Conservation (phyloP, 2,797 vertebrate species). For the Tenualosa ilisha region DNA sequence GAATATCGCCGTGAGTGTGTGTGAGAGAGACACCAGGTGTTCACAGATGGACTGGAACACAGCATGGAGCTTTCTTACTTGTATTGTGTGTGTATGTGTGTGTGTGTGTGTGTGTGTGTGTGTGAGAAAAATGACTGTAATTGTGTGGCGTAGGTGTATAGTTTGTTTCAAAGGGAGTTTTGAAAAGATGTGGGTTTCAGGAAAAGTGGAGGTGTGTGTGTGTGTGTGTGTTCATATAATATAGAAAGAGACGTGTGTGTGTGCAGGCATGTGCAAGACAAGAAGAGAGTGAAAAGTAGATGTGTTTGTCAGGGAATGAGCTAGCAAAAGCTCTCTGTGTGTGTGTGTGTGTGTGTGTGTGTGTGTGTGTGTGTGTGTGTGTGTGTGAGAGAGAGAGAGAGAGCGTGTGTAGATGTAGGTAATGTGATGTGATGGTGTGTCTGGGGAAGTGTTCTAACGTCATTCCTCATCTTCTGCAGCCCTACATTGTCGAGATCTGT, state of each 20-base stretch:
- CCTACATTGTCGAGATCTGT: constrained; percentile 97
- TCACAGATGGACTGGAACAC: neutral
- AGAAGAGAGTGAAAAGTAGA: neutral
- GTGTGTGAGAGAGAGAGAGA: no score
- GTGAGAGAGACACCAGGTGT: neutral
- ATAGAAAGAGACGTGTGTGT: no score
- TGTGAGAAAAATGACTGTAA: neutral
- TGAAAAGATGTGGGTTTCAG: neutral
- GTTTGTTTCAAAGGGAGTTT: neutral
- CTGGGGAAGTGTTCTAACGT: neutral
- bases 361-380: neutral
- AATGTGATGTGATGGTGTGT: neutral
- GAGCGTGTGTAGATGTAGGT: neutral
- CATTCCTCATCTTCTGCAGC: constrained; percentile 68
- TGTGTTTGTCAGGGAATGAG: neutral
- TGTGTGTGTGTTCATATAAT: neutral
- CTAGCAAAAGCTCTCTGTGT: neutral
- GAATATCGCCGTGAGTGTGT: constrained; percentile 48
- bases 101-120: neutral
- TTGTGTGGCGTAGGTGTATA: neutral
- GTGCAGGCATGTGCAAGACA: no score
- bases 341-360: neutral
- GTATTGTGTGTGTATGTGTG: neutral
- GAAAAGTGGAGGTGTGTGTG: neutral
- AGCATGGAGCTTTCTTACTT: neutral